A percentile compares a stretch with the other conserved stretches of the same genome.
These are phyloP conservation scores for Lucinisca nassula DNA, from an alignment of 2,888 invertebrate genomes.

Conservation along the genomic window DNA sequence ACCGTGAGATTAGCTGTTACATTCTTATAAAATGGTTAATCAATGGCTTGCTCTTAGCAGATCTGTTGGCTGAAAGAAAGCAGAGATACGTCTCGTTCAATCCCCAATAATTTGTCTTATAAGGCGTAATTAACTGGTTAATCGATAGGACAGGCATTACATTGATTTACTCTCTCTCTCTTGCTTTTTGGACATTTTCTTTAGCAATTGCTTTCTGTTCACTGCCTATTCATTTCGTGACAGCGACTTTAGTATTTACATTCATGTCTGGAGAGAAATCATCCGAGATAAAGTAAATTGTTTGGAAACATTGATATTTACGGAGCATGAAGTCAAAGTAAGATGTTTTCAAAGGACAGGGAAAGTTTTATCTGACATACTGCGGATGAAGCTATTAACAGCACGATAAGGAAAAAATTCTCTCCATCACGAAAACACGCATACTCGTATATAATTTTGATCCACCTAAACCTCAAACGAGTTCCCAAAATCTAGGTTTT, in stretches of 20 bases:
- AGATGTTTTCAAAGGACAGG: no score
- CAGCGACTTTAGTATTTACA: background rate
- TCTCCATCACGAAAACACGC: no score
- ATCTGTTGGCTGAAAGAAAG: background rate
- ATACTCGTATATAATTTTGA: no score
- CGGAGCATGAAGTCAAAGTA: no score
- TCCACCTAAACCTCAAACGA: no score
- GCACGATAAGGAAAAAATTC: no score
- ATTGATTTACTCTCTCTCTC: background rate
- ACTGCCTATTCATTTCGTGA: background rate
- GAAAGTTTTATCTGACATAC: no score
- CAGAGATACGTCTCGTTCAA: background rate
- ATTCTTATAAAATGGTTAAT: background rate
- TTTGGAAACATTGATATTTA: background rate
- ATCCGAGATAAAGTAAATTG: background rate
- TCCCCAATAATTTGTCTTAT: background rate
- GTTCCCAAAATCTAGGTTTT: no score
- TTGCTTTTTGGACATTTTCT: background rate
- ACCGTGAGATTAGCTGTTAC: background rate
- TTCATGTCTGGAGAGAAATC: background rate
- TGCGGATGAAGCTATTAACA: no score
- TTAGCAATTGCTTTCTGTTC: background rate
- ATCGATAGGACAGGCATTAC: background rate
- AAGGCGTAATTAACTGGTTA: conserved; percentile 2
- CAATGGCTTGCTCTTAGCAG: background rate